Evolutionary conservation across 1,140 invertebrate species (phyloP).

Genomic region (Planococcus citri): DNA sequence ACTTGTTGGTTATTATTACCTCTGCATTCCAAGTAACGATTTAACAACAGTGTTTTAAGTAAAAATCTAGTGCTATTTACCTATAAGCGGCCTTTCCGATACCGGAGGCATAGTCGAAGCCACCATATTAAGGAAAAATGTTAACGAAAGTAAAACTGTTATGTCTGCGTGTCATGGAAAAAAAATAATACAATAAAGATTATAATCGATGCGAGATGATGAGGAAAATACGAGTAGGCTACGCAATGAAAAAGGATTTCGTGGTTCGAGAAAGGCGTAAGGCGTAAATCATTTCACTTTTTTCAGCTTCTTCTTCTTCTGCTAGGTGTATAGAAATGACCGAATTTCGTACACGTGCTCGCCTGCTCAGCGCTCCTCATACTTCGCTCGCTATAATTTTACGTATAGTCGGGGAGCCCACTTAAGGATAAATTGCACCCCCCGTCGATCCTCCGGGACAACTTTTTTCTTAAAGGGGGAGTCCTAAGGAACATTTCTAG

Average conservation of each 20-base stretch:
- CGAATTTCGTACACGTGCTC: no score
- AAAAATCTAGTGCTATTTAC: constrained; percentile 34
- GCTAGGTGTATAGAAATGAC: no score
- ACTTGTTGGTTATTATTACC: not conserved
- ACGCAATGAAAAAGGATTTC: not conserved
- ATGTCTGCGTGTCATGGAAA: constrained; percentile 40
- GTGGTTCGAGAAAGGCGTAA: no score
- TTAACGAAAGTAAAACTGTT: constrained; percentile 56
- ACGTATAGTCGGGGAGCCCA: no score
- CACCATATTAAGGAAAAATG: constrained; percentile 58
- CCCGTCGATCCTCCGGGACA: no score
- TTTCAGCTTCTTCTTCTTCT: no score
- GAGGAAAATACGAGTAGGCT: not conserved
- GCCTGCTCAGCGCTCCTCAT: no score
- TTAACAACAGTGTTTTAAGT: not conserved
- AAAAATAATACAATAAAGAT: constrained; percentile 14
- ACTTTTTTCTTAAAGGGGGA: no score
- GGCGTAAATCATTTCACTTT: no score
- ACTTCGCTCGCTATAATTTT: no score
- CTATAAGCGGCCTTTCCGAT: constrained; percentile 52
- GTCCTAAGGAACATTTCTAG: no score
- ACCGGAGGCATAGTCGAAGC: constrained; percentile 50
- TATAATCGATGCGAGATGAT: not conserved
- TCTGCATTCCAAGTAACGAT: constrained; percentile 6
- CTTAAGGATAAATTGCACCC: no score